Evolutionary conservation across 2,797 vertebrate species (phyloP), one percentile per base, ranked within the genome.

Genomic region (Podarcis siculus): DNA sequence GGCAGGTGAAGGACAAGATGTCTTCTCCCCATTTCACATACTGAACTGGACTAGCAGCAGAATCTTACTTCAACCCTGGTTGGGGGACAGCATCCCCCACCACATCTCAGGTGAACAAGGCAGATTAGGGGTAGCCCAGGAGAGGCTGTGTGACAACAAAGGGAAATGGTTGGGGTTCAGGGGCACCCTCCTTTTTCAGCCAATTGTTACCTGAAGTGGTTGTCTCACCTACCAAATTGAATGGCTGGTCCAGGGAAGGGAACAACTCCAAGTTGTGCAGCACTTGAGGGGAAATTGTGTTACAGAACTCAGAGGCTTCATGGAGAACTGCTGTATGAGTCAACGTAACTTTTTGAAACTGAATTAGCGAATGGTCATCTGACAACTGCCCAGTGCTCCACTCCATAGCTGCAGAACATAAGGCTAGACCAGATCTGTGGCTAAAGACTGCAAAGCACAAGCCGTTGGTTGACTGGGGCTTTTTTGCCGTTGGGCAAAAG

Each of bases 381-480:
- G 23, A 73, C 35, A 72, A 45, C 55, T 35, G 32, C 17, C 35
- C 42, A 42, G 27, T 42, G 71, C 37, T 75, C 10, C 30, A 79
- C 35, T 42, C 9, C 78, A 81, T 39, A 79, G 21, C 67, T 71
- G 35, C 78, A 86, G 90, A 87, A 69, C 5, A 55, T 72, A 0
- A 0, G 0, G 2, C n/a, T 83, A 75, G 49, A 87, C 49, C 49
- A 87, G 49, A 86, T 37, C 7, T 30, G 0, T 2, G 90, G 83
- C 91, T 81, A 89, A 91, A 92, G 32, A 79, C 66, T 82, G 3
- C 1, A 45, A 89, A 73, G 75, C 86, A 93, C 89, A 76, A 95
- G 91, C 35, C 86, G 91, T 84, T 19, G 79, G 61, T 85, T 87
- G 67, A 58, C 87, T 92, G 42, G 32, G n/a, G 35, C 39, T 72